Conservation (phyloP, 2,797 vertebrate species). For the Thripadectes ignobilis region DNA sequence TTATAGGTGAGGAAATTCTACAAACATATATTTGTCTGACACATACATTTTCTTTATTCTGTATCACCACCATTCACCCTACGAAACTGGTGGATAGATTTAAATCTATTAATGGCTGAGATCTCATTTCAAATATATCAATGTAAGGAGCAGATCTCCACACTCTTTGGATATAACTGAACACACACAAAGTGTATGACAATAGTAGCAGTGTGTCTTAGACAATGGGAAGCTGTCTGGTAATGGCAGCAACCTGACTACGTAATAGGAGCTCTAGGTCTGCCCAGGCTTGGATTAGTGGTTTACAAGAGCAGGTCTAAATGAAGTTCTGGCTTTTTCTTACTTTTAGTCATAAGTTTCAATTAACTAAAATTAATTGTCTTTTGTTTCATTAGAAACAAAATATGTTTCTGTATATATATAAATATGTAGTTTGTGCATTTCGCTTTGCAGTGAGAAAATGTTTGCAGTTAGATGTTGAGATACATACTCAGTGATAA, state of each 20-base stretch:
- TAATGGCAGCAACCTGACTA: neutral
- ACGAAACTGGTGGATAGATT: neutral
- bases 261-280: neutral
- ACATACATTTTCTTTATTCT: neutral
- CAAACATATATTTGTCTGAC: neutral
- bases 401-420: neutral
- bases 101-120: neutral
- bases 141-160: neutral
- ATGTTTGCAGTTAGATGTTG: neutral
- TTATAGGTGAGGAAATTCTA: neutral
- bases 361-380: neutral
- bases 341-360: neutral
- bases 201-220: neutral
- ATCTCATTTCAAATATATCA: neutral
- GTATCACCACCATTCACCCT: neutral
- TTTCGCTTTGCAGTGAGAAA: neutral
- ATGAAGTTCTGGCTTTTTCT: neutral
- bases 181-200: fast-evolving
- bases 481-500: neutral
- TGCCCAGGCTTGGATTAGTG: neutral
- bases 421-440: neutral
- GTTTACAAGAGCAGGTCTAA: neutral
- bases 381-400: neutral
- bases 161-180: neutral
- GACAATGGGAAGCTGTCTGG: neutral